A percentile compares a stretch with the other conserved stretches of the same genome.
Evolutionary conservation across 1,140 invertebrate species (phyloP).

Genomic region (Macrocentrus cingulum): DNA sequence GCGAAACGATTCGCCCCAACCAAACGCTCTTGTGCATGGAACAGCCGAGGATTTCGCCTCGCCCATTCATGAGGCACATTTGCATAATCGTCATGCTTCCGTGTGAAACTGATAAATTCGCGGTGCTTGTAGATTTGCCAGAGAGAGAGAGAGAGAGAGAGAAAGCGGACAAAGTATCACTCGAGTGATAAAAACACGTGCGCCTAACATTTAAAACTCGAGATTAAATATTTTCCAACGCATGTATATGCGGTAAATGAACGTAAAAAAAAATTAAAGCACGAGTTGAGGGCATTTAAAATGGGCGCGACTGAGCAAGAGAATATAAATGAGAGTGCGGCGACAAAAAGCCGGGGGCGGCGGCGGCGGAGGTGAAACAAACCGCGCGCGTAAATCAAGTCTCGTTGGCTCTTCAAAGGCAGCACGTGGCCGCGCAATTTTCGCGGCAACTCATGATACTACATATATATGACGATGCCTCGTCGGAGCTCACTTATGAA

Average conservation of each 20-base stretch:
- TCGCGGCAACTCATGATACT: conserved; percentile 38
- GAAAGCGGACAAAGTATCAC: too few species aligned
- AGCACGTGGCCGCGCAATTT: conserved; percentile 37
- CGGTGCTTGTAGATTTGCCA: neutral
- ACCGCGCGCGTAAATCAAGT: conserved; percentile 23
- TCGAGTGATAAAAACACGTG: too few species aligned
- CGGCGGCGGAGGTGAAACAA: conserved; percentile 8
- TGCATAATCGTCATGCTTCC: conserved; percentile 12
- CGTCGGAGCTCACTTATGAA: conserved; percentile 46
- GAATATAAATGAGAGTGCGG: conserved; percentile 11
- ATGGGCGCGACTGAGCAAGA: too few species aligned
- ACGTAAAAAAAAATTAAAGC: neutral
- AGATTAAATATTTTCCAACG: too few species aligned
- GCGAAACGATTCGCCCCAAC: neutral
- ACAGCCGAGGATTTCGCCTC: neutral
- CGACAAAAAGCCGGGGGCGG: conserved; percentile 36
- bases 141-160: too few species aligned
- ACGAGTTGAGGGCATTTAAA: neutral
- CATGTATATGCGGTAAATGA: too few species aligned
- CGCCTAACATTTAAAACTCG: too few species aligned
- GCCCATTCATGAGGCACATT: conserved; percentile 7
- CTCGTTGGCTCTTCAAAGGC: conserved; percentile 29
- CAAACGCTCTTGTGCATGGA: neutral
- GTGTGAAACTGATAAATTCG: neutral
- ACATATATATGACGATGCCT: conserved; percentile 30